A percentile compares a stretch with the other conserved stretches of the same genome.
Evolutionary conservation across 2,888 invertebrate genomes (phyloP).

Genomic region (Megastigmus dorsalis): DNA sequence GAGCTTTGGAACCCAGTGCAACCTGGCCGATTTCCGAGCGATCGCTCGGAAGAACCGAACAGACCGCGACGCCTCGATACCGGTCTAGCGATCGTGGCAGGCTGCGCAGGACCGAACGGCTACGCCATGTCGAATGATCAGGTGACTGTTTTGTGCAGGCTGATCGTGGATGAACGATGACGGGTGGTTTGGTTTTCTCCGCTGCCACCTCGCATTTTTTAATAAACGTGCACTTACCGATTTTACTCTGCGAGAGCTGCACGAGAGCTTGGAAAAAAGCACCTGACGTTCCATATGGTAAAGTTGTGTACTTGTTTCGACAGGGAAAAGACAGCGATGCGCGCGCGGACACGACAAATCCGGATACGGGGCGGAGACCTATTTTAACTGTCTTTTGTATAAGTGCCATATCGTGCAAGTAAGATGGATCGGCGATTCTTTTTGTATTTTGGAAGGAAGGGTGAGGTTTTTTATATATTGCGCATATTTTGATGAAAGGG

Average conservation of each 20-base stretch:
- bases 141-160: background rate
- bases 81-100: slow-evolving; percentile 14
- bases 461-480: slow-evolving; percentile 19
- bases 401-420: slow-evolving; percentile 23
- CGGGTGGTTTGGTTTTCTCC: background rate
- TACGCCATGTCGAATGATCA: background rate
- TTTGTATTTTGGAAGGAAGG: background rate
- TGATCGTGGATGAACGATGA: background rate
- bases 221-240: no score
- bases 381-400: slow-evolving; percentile 8
- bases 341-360: no score
- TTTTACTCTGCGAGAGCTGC: no score
- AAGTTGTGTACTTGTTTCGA: no score
- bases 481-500: slow-evolving; percentile 2
- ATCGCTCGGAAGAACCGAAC: background rate
- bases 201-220: no score
- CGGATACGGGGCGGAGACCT: background rate
- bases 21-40: slow-evolving; percentile 26
- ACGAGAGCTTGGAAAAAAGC: no score
- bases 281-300: no score
- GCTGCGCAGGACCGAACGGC: background rate
- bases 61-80: slow-evolving; percentile 11
- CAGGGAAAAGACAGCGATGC: no score
- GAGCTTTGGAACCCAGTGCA: slow-evolving; percentile 42
- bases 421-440: slow-evolving; percentile 5